Base-by-base conservation (phyloP, 2,888 invertebrate species). In the Eurois occulta region DNA sequence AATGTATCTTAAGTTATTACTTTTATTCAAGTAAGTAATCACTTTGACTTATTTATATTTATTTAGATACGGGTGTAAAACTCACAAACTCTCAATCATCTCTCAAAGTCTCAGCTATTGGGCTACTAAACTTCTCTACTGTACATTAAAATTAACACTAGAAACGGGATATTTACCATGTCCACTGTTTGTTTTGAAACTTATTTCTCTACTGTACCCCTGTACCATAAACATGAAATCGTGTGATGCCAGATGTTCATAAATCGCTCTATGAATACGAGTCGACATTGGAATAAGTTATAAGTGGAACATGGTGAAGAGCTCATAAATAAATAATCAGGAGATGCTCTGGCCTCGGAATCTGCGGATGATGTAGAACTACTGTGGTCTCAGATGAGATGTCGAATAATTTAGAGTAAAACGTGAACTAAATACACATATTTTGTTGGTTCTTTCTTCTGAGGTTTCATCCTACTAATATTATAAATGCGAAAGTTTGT, bases 251-350 rank as follows among this genome's bases (percentile, higher is more conserved):
- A 83, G 72, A 75, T 83, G 83, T 72, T 83, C 83, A 72, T 85
- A 85, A 85, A 85, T 84, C 78, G 81, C 46, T 69, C 65, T 71
- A 78, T 74, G 76, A 85, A 82, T 82, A 76, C 66, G 41, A 46
- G 48, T 67, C 70, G 79, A 82, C 84, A 78, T 82, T 76, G 78
- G 75, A 85, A 85, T 85, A 82, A 60, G 60, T 73, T 80, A 72
- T 77, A 85, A 83, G 83, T 85, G n/a, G 83, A 83, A 69, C 83
- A 77, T 72, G 71, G 73, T 65, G 84, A 75, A 72, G 83, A 85
- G n/a, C 84, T 85, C 76, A 85, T 85, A 85, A 85, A 85, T 85
- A 85, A 83, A 52, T 77, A 79, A 83, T 85, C 75, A 83, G 80
- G 10, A 72, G 66, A 78, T 78, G 66, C 24, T 74, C 64, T 75